These are phyloP conservation scores for Numida meleagris DNA, from an alignment of 2,113 vertebrate species.

Conservation along the genomic window DNA sequence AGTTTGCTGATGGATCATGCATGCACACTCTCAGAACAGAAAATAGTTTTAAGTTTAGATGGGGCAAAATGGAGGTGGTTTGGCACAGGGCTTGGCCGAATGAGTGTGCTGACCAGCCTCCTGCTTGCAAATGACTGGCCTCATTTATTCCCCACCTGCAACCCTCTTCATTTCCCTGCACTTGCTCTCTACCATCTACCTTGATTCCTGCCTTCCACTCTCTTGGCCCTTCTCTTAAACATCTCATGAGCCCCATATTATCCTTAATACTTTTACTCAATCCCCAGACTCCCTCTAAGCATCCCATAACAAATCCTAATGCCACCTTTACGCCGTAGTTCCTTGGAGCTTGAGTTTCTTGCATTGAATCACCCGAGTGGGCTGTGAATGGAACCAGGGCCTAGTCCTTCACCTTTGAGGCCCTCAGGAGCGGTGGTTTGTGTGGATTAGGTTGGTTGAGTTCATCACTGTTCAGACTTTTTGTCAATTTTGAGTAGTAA, in stretches of 20 bases:
- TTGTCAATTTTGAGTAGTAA: background rate
- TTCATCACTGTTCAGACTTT: background rate
- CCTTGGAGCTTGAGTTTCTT: background rate
- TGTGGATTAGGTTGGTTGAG: background rate
- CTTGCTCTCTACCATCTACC: background rate
- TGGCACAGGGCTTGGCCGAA: background rate
- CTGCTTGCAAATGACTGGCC: background rate
- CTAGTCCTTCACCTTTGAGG: background rate
- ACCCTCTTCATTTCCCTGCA: background rate
- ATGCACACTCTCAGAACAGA: background rate
- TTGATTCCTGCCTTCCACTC: background rate
- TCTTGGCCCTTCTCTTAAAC: background rate
- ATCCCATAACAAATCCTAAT: background rate
- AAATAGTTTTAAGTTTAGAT: background rate
- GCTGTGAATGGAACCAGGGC: rapidly evolving
- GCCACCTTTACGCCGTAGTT: background rate
- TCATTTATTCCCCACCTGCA: background rate
- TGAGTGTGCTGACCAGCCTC: background rate
- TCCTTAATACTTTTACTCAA: background rate
- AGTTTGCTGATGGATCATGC: background rate
- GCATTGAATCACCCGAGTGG: background rate
- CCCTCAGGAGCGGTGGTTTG: background rate
- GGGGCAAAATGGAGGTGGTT: background rate
- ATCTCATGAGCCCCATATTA: rapidly evolving
- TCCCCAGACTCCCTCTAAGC: background rate